Conservation (phyloP, 2,888 invertebrate genomes). For the Nysson spinosus region DNA sequence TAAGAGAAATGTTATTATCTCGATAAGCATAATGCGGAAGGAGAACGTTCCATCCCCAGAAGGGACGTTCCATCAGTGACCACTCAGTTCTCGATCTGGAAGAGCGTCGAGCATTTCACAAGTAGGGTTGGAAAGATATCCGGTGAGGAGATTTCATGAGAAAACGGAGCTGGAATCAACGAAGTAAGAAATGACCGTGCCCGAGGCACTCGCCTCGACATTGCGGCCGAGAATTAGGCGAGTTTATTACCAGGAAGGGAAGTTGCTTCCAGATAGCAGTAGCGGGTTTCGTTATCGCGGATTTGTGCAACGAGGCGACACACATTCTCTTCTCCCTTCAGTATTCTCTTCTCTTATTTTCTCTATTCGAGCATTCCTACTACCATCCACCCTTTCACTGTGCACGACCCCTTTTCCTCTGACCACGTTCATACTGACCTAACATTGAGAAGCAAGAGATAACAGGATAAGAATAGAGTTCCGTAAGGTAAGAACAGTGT, state of each 20-base stretch:
- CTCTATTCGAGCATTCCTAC: conserved; percentile 10
- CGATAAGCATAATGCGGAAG: too few species aligned
- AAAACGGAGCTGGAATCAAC: conserved; percentile 63
- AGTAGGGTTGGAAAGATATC: conserved; percentile 48
- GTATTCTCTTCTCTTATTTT: conserved; percentile 1
- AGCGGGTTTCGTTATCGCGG: conserved; percentile 65
- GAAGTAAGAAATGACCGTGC: conserved; percentile 66
- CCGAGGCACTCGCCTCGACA: conserved; percentile 54
- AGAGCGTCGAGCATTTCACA: conserved; percentile 28
- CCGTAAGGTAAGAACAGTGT: conserved; percentile 10
- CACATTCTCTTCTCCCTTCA: background rate
- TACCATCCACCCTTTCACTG: conserved; percentile 10
- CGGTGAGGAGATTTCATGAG: conserved; percentile 45
- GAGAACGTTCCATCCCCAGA: too few species aligned
- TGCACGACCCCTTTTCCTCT: conserved; percentile 4
- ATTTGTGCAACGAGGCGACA: conserved; percentile 66
- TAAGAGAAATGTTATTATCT: too few species aligned
- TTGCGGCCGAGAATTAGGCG: conserved; percentile 62
- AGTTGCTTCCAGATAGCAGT: conserved; percentile 61
- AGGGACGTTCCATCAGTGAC: too few species aligned
- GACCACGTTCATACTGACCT: conserved; percentile 7
- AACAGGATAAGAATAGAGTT: conserved; percentile 24
- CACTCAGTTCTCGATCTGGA: conserved; percentile 3
- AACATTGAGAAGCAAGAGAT: conserved; percentile 34
- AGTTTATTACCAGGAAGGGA: conserved; percentile 66